A percentile compares a stretch with the other conserved stretches of the same genome.
Conservation (phyloP, 1,140 invertebrate species). For the Brachionus paranguensis region DNA sequence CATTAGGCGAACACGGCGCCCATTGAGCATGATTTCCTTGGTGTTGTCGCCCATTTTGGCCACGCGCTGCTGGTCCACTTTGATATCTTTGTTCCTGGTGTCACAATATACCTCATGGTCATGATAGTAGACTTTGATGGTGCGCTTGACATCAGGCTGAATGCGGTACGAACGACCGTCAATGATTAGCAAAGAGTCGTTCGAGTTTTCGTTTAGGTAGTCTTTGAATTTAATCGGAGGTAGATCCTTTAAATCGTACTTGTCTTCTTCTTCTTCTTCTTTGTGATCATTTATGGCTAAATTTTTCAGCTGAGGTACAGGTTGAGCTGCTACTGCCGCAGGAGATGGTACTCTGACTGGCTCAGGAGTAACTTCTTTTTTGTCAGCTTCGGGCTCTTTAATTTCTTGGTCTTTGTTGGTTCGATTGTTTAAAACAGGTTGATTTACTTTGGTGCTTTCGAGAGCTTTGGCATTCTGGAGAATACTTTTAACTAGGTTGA, state of each 20-base stretch:
- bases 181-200: conserved; percentile 15
- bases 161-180: conserved; percentile 26
- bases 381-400: background rate
- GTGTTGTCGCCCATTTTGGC: conserved; percentile 38
- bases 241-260: conserved; percentile 10
- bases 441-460: background rate
- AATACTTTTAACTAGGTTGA: conserved; percentile 10
- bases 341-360: background rate
- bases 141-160: background rate
- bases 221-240: conserved; percentile 23
- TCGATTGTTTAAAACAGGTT: background rate
- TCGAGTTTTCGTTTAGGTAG: background rate
- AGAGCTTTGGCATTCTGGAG: background rate
- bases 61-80: conserved; percentile 14
- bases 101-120: conserved; percentile 35
- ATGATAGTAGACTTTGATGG: conserved; percentile 28
- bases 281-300: background rate
- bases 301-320: background rate
- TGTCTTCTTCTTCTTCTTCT: background rate
- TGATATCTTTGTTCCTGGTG: conserved; percentile 17
- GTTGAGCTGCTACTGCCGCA: background rate
- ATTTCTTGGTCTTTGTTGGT: conserved; percentile 1
- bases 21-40: conserved; percentile 34
- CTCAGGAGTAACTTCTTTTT: background rate
- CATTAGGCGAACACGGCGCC: conserved; percentile 14